Evolutionary conservation across 2,797 vertebrate species (phyloP).

Genomic region (Kryptolebias ocellatus): DNA sequence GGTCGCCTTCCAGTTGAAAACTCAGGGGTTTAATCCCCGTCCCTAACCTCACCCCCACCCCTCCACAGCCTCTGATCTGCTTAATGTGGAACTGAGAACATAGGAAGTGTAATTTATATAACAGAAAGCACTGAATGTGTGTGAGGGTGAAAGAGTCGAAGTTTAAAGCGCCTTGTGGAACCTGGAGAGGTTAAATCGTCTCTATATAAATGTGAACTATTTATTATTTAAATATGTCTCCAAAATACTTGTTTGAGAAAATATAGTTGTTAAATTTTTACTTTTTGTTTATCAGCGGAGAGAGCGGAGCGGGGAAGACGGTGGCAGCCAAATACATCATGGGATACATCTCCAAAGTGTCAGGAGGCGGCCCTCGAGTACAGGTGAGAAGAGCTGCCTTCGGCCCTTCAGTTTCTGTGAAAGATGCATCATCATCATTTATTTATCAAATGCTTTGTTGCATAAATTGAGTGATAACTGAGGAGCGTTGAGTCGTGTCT

Average conservation of each 20-base stretch:
- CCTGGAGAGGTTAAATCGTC: no score
- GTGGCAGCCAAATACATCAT: conserved; percentile 99
- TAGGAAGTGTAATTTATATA: no score
- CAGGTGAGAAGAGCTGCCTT: conserved; percentile 83
- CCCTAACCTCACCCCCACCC: no score
- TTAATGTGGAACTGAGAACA: no score
- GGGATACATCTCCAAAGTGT: conserved; percentile 95
- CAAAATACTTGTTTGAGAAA: background rate
- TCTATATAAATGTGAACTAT: no score
- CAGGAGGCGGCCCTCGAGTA: conserved; percentile 93
- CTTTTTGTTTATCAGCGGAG: conserved; percentile 82
- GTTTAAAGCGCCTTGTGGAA: no score
- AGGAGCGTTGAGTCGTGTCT: background rate
- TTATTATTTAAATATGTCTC: no score
- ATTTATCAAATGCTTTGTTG: conserved; percentile 6
- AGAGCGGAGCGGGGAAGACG: conserved; percentile 97
- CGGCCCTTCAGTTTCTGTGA: conserved; percentile 10
- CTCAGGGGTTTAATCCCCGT: no score
- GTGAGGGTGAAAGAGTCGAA: no score
- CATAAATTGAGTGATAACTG: background rate
- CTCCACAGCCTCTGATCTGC: no score
- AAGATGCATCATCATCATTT: conserved; percentile 1
- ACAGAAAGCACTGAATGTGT: background rate
- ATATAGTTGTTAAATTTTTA: conserved; percentile 12
- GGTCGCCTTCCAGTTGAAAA: no score